Evolutionary conservation across 2,797 vertebrate species (phyloP).

Genomic region (Etheostoma perlongum): DNA sequence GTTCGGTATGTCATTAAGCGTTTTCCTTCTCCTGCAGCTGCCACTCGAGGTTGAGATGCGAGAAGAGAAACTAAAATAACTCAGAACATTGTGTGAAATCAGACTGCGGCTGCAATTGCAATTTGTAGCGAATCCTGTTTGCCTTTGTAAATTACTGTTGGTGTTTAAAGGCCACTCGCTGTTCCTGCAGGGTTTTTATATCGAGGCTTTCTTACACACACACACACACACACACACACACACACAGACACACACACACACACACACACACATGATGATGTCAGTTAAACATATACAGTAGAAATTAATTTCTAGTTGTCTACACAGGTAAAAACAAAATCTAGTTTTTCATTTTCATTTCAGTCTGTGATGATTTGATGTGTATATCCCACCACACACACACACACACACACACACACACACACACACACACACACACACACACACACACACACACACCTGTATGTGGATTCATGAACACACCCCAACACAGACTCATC

Average conservation of each 20-base stretch:
- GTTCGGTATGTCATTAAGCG: background rate
- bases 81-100: slow-evolving; percentile 29
- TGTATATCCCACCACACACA: slow-evolving; percentile 40
- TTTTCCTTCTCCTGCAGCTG: slow-evolving; percentile 12
- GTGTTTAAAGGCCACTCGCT: slow-evolving; percentile 37
- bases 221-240: slow-evolving; percentile 11
- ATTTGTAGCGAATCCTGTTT: slow-evolving; percentile 14
- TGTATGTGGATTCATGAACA: too few species aligned
- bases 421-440: slow-evolving; percentile 19
- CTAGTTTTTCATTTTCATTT: slow-evolving; percentile 45
- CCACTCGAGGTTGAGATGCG: slow-evolving; percentile 3
- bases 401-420: slow-evolving; percentile 15
- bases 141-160: slow-evolving; percentile 28
- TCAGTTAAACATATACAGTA: too few species aligned
- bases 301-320: too few species aligned
- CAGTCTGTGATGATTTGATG: slow-evolving; percentile 61
- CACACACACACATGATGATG: too few species aligned
- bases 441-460: background rate
- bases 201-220: background rate
- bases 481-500: too few species aligned
- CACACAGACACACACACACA: slow-evolving; percentile 30
- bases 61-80: slow-evolving; percentile 16
- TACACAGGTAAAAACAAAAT: too few species aligned
- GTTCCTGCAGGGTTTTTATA: slow-evolving; percentile 32
- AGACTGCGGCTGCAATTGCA: slow-evolving; percentile 7